phyloP scores from a whole-genome alignment of 2,113 vertebrate genomes.

The Chrysemys picta region DNA sequence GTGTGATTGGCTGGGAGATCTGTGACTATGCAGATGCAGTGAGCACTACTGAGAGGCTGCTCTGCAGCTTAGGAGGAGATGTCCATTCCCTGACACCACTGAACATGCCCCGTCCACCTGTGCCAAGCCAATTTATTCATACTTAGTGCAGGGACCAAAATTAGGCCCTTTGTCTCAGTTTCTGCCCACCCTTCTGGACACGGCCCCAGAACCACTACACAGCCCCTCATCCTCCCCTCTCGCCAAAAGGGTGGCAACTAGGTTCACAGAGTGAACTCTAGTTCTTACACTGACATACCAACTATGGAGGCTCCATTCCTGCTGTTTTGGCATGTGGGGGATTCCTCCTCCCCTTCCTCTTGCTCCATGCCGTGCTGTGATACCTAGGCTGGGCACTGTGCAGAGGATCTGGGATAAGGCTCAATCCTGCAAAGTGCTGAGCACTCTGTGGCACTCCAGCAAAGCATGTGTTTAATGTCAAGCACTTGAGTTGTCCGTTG shows the following conservation, averaged over 20 bases:
- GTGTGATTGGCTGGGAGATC: background rate
- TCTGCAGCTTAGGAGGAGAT: background rate
- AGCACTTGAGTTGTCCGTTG: background rate
- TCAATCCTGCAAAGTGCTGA: background rate
- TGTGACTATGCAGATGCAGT: background rate
- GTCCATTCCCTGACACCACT: background rate
- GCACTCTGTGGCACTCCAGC: background rate
- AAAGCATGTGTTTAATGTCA: background rate
- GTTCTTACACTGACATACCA: background rate
- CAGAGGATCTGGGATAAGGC: background rate
- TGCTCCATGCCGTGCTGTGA: background rate
- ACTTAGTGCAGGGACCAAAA: background rate
- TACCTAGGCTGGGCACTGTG: background rate
- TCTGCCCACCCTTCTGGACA: background rate
- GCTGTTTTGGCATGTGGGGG: background rate
- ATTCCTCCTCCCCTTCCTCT: background rate
- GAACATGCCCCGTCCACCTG: no score
- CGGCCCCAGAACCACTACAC: background rate
- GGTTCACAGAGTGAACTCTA: background rate
- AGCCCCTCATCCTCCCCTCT: background rate
- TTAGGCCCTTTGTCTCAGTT: background rate
- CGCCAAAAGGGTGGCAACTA: background rate
- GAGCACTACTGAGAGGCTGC: background rate
- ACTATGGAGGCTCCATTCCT: background rate
- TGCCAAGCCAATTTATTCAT: background rate